These are phyloP conservation scores for Psittacara wagleri DNA, from an alignment of 2,113 vertebrate species.

Conservation along the genomic window DNA sequence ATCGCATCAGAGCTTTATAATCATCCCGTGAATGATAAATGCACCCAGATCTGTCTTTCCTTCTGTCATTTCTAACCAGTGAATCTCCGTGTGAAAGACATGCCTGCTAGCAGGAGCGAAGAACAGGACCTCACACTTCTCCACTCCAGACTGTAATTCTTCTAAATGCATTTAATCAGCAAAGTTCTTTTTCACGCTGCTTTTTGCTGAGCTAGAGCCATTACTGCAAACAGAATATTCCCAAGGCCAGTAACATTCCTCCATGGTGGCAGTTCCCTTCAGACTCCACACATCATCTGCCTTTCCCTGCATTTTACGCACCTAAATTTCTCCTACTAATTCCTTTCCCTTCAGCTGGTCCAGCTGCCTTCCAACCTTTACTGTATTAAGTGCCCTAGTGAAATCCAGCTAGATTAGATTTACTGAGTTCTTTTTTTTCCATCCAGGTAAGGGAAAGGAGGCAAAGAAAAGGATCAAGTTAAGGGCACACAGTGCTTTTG, in stretches of 20 bases:
- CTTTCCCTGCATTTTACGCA: neutral
- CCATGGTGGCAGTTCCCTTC: constrained; percentile 52
- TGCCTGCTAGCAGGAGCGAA: neutral
- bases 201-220: constrained; percentile 62
- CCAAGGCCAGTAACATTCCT: constrained; percentile 60
- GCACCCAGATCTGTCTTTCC: constrained; percentile 44
- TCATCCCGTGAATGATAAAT: constrained; percentile 7
- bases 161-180: constrained; percentile 63
- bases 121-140: constrained; percentile 45
- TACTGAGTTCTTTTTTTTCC: neutral
- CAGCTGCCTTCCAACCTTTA: constrained; percentile 6
- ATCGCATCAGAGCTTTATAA: constrained; percentile 31
- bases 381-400: neutral
- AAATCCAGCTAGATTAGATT: constrained; percentile 31
- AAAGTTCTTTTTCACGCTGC: constrained; percentile 35
- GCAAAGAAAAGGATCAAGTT: constrained; percentile 41
- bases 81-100: neutral
- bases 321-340: constrained; percentile 1
- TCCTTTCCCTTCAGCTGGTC: constrained; percentile 13
- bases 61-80: constrained; percentile 20
- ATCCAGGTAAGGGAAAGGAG: constrained; percentile 23
- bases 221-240: constrained; percentile 53
- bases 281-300: constrained; percentile 26
- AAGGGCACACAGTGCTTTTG: constrained; percentile 22
- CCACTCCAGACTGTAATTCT: constrained; percentile 42